Evolutionary conservation across 2,797 vertebrate species (phyloP).

Genomic region (Adelosebastes latens): DNA sequence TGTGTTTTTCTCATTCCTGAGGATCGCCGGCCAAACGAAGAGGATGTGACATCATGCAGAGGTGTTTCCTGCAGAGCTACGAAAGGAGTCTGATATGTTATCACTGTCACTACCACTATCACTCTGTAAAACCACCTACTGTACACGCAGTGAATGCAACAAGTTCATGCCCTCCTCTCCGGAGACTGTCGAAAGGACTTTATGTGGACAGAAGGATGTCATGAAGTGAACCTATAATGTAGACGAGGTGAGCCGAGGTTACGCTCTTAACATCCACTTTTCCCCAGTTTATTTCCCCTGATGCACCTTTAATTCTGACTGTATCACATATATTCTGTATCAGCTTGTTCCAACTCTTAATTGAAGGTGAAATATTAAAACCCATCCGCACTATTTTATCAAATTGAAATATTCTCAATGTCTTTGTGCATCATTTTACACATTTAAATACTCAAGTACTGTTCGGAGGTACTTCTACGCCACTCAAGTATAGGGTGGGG

Average conservation of each 20-base stretch:
- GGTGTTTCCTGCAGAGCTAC: conserved; percentile 28
- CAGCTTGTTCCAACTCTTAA: not conserved
- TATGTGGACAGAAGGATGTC: not conserved
- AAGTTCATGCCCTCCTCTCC: conserved; percentile 36
- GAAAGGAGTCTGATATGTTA: not conserved
- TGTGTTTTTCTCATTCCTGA: conserved; percentile 29
- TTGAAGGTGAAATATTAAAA: not conserved
- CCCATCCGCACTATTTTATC: not conserved
- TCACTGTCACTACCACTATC: conserved; percentile 27
- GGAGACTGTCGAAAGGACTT: conserved; percentile 1
- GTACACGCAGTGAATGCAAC: conserved; percentile 24
- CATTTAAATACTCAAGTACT: not conserved
- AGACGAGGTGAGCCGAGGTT: conserved; percentile 1
- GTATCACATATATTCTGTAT: not conserved
- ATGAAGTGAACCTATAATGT: conserved; percentile 8
- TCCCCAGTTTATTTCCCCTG: not conserved
- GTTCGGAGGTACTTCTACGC: not conserved
- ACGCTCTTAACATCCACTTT: not conserved
- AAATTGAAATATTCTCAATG: not conserved
- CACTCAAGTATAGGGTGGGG: not conserved
- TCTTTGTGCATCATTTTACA: not conserved
- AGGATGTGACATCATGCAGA: conserved; percentile 51
- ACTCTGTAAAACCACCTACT: conserved; percentile 9
- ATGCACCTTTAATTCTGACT: not conserved
- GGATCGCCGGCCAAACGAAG: conserved; percentile 1